Percentiles rank a stretch among this genome's conserved stretches.
Conservation (phyloP, 2,113 vertebrate species). For the Recurvirostra avosetta region DNA sequence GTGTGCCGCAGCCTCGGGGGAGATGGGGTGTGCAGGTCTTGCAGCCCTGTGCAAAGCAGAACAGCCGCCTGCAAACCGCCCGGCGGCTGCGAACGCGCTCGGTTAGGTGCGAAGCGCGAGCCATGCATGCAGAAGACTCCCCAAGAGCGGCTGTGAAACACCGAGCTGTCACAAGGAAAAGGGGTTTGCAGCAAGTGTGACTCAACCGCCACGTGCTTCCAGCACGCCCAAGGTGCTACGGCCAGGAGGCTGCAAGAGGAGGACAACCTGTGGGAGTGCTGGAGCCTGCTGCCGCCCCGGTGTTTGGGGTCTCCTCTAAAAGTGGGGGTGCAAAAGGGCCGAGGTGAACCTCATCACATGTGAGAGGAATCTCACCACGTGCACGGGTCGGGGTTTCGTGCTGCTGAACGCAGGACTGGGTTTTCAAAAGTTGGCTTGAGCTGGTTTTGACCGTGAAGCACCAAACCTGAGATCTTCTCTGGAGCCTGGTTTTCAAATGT, state of each 20-base stretch:
- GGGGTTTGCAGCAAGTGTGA: not conserved
- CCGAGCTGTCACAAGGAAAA: not conserved
- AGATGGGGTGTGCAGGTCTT: not conserved
- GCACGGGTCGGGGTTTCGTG: accelerated
- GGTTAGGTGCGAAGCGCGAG: not conserved
- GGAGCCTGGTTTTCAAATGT: not conserved
- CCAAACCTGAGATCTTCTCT: not conserved
- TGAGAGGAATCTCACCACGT: not conserved
- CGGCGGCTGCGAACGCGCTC: accelerated
- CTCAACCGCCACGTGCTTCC: not conserved
- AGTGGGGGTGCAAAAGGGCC: accelerated
- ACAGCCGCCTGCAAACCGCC: not conserved
- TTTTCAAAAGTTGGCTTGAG: not conserved
- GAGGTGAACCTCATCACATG: accelerated
- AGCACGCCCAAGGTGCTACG: not conserved
- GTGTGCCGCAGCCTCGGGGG: accelerated
- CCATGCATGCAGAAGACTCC: not conserved
- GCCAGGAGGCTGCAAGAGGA: not conserved
- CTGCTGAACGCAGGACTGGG: accelerated
- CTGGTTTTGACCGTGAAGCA: not conserved
- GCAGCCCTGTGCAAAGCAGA: not conserved
- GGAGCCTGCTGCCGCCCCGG: accelerated
- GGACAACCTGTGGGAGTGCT: not conserved
- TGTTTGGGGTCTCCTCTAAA: not conserved
- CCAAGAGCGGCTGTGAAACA: not conserved